Percentiles rank a stretch among this genome's conserved stretches.
Evolutionary conservation across 2,888 invertebrate species (phyloP).

Genomic region (Drosophila infuscata): DNA sequence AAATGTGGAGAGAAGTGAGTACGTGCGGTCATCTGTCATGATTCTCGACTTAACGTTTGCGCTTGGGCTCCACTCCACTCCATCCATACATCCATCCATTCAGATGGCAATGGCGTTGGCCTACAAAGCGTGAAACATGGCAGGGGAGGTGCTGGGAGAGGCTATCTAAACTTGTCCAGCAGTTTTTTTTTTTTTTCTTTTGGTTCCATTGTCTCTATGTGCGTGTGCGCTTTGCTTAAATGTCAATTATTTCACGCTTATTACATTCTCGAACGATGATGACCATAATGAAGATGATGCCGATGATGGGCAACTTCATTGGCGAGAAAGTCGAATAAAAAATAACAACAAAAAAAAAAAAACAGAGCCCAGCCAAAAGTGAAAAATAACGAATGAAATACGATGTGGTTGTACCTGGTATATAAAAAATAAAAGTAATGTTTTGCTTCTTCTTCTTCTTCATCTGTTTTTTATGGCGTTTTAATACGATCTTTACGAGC

Average conservation of each 20-base stretch:
- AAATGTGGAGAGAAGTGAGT: slow-evolving; percentile 59
- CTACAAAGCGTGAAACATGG: slow-evolving; percentile 50
- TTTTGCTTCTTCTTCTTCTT: slow-evolving; percentile 21
- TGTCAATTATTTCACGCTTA: slow-evolving; percentile 81
- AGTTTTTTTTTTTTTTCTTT: slow-evolving; percentile 7
- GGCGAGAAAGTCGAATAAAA: slow-evolving; percentile 50
- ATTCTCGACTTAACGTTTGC: slow-evolving; percentile 57
- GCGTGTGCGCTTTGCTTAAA: slow-evolving; percentile 76
- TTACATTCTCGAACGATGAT: slow-evolving; percentile 64
- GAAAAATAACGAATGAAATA: slow-evolving; percentile 30
- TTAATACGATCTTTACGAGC: slow-evolving; percentile 74
- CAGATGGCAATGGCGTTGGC: slow-evolving; percentile 47
- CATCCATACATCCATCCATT: neutral
- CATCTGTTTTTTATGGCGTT: slow-evolving; percentile 52
- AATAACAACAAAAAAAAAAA: neutral
- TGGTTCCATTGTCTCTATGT: slow-evolving; percentile 68
- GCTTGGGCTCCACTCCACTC: slow-evolving; percentile 19
- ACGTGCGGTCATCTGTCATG: slow-evolving; percentile 81
- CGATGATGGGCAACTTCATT: slow-evolving; percentile 43
- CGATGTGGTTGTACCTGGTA: slow-evolving; percentile 23
- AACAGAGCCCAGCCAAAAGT: slow-evolving; percentile 43
- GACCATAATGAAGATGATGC: slow-evolving; percentile 35
- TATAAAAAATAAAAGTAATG: slow-evolving; percentile 67
- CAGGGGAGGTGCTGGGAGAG: neutral
- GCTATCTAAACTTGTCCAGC: slow-evolving; percentile 26